A percentile compares a stretch with the other conserved stretches of the same genome.
Conservation (phyloP, 2,113 vertebrate genomes). For the Gavialis gangeticus region DNA sequence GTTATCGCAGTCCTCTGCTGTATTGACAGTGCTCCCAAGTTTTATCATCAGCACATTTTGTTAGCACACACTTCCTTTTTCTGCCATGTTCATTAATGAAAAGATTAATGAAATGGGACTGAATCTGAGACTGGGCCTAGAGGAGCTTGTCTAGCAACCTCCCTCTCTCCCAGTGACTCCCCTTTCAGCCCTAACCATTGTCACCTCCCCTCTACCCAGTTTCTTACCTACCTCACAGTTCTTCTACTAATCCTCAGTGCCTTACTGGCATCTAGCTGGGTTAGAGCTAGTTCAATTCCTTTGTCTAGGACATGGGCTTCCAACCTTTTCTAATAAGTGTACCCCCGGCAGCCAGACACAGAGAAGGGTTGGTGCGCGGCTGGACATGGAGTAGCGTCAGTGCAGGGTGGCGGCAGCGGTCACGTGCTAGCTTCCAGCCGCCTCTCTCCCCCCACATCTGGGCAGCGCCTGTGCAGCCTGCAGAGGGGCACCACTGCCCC, state of each 20-base stretch:
- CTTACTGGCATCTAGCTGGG: background rate
- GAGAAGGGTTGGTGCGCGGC: too few species aligned
- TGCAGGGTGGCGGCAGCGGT: too few species aligned
- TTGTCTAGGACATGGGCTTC: slow-evolving; percentile 28
- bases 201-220: background rate
- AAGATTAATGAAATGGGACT: background rate
- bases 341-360: too few species aligned
- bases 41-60: slow-evolving; percentile 34
- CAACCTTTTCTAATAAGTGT: too few species aligned
- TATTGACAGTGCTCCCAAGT: background rate
- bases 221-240: background rate
- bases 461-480: too few species aligned
- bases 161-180: background rate
- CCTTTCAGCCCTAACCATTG: background rate
- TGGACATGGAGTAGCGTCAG: too few species aligned
- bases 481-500: too few species aligned
- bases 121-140: slow-evolving; percentile 5
- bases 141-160: slow-evolving; percentile 11
- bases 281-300: background rate
- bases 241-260: background rate
- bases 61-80: slow-evolving; percentile 14
- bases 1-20: slow-evolving; percentile 15
- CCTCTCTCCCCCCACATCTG: too few species aligned
- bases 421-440: too few species aligned
- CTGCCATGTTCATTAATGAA: slow-evolving; percentile 2